These are phyloP conservation scores for Tiliqua scincoides DNA, from an alignment of 2,113 vertebrate species.

Conservation along the genomic window DNA sequence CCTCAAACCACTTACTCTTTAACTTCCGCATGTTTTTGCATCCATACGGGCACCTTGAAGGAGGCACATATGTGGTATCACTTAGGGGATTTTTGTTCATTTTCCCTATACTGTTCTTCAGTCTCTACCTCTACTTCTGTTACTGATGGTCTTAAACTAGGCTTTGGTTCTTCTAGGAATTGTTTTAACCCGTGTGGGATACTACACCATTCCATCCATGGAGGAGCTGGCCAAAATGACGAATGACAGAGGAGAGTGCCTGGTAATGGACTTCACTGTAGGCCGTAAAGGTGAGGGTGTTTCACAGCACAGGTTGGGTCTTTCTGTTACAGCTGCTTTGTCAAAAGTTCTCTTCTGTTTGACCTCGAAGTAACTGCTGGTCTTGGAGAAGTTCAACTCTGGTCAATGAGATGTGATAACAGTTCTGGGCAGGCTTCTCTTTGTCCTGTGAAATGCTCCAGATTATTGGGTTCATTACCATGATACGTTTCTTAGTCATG, in stretches of 20 bases:
- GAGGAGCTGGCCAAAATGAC: constrained; percentile 87
- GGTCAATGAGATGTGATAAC: accelerated
- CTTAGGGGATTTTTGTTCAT: neutral
- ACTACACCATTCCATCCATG: constrained; percentile 95
- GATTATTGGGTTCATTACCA: neutral
- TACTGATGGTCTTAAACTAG: neutral
- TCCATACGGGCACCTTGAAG: too few relatives aligned
- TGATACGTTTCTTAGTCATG: neutral
- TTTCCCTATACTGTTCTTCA: neutral
- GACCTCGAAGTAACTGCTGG: accelerated
- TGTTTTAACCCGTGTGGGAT: constrained; percentile 85
- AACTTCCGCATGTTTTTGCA: neutral
- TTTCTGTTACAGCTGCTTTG: accelerated
- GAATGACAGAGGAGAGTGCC: constrained; percentile 84
- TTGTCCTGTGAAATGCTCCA: neutral
- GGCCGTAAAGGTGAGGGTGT: constrained; percentile 87
- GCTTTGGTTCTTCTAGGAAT: constrained; percentile 77
- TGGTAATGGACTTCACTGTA: constrained; percentile 92
- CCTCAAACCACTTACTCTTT: neutral
- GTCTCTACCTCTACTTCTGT: neutral
- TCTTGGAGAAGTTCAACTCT: accelerated
- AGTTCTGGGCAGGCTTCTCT: too few relatives aligned
- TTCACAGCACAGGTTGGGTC: accelerated
- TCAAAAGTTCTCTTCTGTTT: accelerated
- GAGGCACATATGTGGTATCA: neutral